Percentiles rank a stretch among this genome's conserved stretches.
Conservation (phyloP, 2,113 vertebrate species). For the Gambusia affinis region DNA sequence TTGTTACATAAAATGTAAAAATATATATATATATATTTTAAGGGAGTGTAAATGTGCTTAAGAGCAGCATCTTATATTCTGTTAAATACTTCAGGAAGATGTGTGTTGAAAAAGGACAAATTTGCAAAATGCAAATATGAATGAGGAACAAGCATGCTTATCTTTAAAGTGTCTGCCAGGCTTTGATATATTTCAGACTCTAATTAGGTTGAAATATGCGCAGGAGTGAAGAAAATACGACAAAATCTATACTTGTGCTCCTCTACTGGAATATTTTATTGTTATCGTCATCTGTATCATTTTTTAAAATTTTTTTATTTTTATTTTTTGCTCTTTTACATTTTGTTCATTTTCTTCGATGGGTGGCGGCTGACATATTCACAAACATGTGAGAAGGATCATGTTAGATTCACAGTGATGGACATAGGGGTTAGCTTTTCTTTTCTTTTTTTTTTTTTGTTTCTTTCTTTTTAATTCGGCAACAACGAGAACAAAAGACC, state of each 20-base stretch:
- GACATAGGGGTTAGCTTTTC: conserved; percentile 69
- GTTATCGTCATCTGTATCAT: conserved; percentile 76
- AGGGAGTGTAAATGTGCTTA: no score
- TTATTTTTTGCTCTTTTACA: conserved; percentile 79
- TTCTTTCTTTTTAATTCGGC: conserved; percentile 40
- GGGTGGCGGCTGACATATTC: conserved; percentile 75
- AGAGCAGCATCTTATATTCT: no score
- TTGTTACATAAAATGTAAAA: no score
- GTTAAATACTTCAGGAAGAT: no score
- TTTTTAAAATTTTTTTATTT: conserved; percentile 57
- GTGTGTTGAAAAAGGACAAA: no score
- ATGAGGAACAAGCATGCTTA: no score
- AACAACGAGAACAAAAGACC: conserved; percentile 49
- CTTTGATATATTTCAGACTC: no score
- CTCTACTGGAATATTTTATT: conserved; percentile 84
- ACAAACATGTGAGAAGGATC: conserved; percentile 76
- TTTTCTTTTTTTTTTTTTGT: neutral
- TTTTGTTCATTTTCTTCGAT: conserved; percentile 77
- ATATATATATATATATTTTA: no score
- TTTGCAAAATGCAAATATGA: no score
- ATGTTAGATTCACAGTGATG: conserved; percentile 84
- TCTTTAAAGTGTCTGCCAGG: no score
- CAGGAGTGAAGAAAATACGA: conserved; percentile 34
- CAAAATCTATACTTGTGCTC: conserved; percentile 62
- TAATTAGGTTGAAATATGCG: neutral